Percentiles rank a stretch among this genome's conserved stretches.
Conservation (phyloP, 2,888 invertebrate species). For the Machimus rusticus region DNA sequence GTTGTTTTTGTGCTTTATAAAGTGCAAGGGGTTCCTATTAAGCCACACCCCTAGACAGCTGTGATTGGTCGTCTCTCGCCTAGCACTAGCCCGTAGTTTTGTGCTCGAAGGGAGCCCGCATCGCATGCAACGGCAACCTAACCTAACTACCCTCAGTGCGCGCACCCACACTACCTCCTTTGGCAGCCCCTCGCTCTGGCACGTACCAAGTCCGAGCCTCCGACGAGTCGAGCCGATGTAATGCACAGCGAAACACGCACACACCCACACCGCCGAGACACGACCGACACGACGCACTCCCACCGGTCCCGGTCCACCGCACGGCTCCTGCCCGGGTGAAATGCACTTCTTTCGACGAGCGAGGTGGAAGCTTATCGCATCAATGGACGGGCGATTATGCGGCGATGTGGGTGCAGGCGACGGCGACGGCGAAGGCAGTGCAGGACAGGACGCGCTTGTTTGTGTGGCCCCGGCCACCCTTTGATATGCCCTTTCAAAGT, state of each 20-base stretch:
- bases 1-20: constrained; percentile 35
- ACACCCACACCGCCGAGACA: constrained; percentile 1
- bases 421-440: not conserved
- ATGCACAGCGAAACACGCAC: not conserved
- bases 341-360: constrained; percentile 16
- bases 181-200: not conserved
- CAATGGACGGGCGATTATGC: constrained; percentile 45
- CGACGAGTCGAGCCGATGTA: not conserved
- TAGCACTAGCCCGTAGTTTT: constrained; percentile 39
- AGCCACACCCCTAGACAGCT: constrained; percentile 46
- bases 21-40: constrained; percentile 45
- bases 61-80: constrained; percentile 46
- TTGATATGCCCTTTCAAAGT: constrained; percentile 38
- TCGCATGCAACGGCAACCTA: not conserved
- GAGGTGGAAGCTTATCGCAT: constrained; percentile 45
- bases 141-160: constrained; percentile 24
- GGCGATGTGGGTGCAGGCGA: constrained; percentile 27
- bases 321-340: not conserved
- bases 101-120: constrained; percentile 23
- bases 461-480: constrained; percentile 23
- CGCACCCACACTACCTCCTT: constrained; percentile 24
- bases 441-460: not conserved
- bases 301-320: not conserved
- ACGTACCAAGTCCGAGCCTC: constrained; percentile 8
- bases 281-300: constrained; percentile 20